Evolutionary conservation across 2,888 invertebrate genomes (phyloP).

Genomic region (Alloplasta piceator): DNA sequence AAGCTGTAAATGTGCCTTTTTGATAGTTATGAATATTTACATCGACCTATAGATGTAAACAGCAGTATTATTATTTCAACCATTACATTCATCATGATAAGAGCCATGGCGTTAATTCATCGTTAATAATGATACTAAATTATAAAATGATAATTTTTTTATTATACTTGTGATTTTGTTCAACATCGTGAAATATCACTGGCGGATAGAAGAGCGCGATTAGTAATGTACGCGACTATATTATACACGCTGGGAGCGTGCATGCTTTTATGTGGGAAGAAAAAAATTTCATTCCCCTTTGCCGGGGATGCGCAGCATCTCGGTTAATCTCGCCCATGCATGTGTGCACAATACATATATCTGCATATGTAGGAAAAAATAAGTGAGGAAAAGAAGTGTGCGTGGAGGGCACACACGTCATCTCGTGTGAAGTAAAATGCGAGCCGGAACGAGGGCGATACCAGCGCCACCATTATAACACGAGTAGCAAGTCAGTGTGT

Average conservation of each 20-base stretch:
- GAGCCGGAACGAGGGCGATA: conserved; percentile 40
- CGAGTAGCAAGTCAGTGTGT: conserved; percentile 13
- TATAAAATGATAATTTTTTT: no score
- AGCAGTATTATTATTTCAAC: not conserved
- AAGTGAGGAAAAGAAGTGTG: not conserved
- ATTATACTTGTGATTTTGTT: no score
- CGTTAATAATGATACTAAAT: not conserved
- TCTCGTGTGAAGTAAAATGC: conserved; percentile 50
- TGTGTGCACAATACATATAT: not conserved
- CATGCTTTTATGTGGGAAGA: not conserved
- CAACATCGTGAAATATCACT: conserved; percentile 13
- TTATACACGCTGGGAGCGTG: conserved; percentile 16
- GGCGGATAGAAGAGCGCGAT: conserved; percentile 42
- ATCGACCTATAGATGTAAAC: conserved; percentile 6
- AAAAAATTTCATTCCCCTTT: conserved; percentile 46
- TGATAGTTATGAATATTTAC: conserved; percentile 59
- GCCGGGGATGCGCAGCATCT: conserved; percentile 16
- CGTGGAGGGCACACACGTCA: conserved; percentile 33
- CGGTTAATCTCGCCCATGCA: not conserved
- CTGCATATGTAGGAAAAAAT: not conserved
- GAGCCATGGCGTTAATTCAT: conserved; percentile 4
- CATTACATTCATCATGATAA: conserved; percentile 19
- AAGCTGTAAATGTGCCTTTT: no score
- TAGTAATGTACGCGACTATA: conserved; percentile 54
- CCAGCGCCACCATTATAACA: conserved; percentile 15